A percentile compares a stretch with the other conserved stretches of the same genome.
Conservation (phyloP, 1,140 invertebrate species). For the Aphidius ervi region DNA sequence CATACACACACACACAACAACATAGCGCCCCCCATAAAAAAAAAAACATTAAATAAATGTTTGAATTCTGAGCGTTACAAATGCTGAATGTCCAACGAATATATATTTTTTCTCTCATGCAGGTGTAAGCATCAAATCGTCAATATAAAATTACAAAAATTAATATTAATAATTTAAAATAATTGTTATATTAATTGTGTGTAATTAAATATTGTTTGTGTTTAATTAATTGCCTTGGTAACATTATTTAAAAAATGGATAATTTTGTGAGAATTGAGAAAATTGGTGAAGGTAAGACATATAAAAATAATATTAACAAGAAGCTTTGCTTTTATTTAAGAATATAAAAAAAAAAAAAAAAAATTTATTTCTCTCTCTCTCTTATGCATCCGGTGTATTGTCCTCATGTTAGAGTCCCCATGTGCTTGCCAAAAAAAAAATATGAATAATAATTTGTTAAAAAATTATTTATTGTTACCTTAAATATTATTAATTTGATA, state of each 20-base stretch:
- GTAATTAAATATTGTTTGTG: not conserved
- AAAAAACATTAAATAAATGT: constrained; percentile 17
- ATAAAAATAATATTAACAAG: not conserved
- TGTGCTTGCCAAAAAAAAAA: no score
- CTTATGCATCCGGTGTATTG: no score
- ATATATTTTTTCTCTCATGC: constrained; percentile 6
- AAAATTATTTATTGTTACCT: no score
- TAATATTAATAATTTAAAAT: no score
- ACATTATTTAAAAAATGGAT: constrained; percentile 61
- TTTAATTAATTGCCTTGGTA: constrained; percentile 3
- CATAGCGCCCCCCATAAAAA: no score
- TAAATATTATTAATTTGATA: no score
- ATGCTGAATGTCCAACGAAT: constrained; percentile 6
- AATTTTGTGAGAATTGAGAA: constrained; percentile 92
- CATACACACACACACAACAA: no score
- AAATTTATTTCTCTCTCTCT: not conserved
- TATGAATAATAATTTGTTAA: no score
- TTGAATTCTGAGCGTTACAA: constrained; percentile 44
- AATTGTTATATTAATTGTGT: no score
- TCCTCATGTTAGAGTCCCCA: no score
- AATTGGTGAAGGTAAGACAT: constrained; percentile 78
- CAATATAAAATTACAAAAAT: not conserved
- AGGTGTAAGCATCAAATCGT: constrained; percentile 1
- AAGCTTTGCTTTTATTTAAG: not conserved
- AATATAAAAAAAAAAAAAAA: not conserved